Conservation (phyloP, 2,888 invertebrate genomes). For the Bursaphelenchus okinawaensis region DNA sequence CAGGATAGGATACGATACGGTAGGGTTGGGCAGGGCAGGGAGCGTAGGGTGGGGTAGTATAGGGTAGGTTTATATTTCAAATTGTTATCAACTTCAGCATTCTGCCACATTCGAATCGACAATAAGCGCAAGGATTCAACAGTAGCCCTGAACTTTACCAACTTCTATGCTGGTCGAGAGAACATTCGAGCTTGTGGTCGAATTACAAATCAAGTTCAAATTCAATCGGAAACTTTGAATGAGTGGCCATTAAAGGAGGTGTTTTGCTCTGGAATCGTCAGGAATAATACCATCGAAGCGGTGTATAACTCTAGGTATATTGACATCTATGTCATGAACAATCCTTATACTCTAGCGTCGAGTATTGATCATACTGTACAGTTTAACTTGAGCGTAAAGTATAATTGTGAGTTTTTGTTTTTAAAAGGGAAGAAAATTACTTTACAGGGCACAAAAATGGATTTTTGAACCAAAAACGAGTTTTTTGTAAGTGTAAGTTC, state of each 20-base stretch:
- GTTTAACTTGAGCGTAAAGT: constrained; percentile 34
- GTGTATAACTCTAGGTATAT: constrained; percentile 11
- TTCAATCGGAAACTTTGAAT: constrained; percentile 4
- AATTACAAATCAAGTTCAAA: constrained; percentile 13
- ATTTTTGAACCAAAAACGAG: no score
- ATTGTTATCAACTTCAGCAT: no score
- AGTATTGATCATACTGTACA: constrained; percentile 13
- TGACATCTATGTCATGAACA: constrained; percentile 24
- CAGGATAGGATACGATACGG: no score
- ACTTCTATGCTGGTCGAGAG: constrained; percentile 19
- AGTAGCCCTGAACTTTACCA: constrained; percentile 17
- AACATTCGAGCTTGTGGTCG: background rate
- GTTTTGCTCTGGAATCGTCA: constrained; percentile 30
- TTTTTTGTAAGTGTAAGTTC: background rate
- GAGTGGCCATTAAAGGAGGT: constrained; percentile 22
- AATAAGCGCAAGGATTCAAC: constrained; percentile 23
- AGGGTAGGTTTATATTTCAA: no score
- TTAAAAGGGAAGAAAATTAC: background rate
- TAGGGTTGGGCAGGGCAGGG: no score
- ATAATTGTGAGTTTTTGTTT: constrained; percentile 23
- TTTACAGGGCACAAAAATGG: no score
- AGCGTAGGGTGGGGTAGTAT: no score
- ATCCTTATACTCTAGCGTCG: constrained; percentile 1
- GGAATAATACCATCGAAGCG: constrained; percentile 14
- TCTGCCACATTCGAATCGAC: constrained; percentile 28